Percentiles rank a stretch among this genome's conserved stretches.
Conservation (phyloP, 2,113 vertebrate genomes). For the Oxyruncus cristatus region DNA sequence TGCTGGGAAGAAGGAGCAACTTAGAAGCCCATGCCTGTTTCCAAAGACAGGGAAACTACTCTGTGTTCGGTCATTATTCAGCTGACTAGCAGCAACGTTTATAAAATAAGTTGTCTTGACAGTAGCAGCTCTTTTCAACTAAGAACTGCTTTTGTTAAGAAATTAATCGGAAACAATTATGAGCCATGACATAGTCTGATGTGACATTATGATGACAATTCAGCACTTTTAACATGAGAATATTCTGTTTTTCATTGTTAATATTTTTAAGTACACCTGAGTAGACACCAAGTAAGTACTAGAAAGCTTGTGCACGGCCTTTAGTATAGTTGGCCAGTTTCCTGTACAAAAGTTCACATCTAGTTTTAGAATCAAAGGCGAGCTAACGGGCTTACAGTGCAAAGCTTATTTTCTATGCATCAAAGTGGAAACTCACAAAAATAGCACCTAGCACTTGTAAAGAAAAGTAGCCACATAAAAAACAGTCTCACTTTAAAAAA, state of each 20-base stretch:
- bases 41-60: not conserved
- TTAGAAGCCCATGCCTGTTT: not conserved
- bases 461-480: not conserved
- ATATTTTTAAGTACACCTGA: not conserved
- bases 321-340: not conserved
- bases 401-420: not conserved
- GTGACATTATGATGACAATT: not conserved
- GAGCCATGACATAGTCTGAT: not conserved
- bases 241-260: not conserved
- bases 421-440: not conserved
- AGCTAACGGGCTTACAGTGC: not conserved
- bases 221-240: not conserved
- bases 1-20: not conserved
- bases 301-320: not conserved
- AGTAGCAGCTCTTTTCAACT: not conserved
- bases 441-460: not conserved
- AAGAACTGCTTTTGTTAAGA: not conserved
- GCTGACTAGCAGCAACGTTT: not conserved
- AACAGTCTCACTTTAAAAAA: not conserved
- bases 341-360: not conserved
- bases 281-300: not conserved
- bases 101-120: not conserved
- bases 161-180: not conserved
- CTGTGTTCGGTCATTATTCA: not conserved
- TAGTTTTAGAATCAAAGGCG: not conserved